Conservation (phyloP, 2,113 vertebrate species). For the Brienomyrus brachyistius region DNA sequence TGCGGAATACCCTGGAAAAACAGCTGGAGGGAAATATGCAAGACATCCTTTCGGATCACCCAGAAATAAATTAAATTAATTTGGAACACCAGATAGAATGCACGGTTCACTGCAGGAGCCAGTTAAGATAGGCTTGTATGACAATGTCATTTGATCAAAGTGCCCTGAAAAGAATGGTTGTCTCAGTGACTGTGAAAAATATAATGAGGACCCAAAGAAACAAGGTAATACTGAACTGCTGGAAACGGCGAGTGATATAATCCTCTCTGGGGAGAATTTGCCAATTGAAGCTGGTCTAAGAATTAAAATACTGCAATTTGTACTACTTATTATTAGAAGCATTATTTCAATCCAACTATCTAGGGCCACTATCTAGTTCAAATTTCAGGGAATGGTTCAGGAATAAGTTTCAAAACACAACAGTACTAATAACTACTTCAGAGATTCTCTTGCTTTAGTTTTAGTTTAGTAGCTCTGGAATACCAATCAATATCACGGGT, state of each 20-base stretch:
- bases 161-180: background rate
- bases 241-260: background rate
- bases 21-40: background rate
- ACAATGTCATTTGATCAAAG: constrained; percentile 14
- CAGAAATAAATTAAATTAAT: constrained; percentile 13
- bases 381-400: background rate
- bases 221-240: constrained; percentile 8
- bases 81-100: background rate
- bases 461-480: background rate
- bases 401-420: background rate
- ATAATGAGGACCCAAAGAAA: constrained; percentile 9
- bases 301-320: background rate
- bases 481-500: background rate
- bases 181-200: constrained; percentile 1
- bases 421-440: background rate
- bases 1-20: background rate
- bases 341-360: background rate
- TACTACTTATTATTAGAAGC: background rate
- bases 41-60: background rate
- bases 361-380: background rate
- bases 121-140: constrained; percentile 7
- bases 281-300: constrained; percentile 3
- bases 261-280: background rate
- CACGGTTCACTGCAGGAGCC: background rate
- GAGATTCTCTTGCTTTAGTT: background rate